A percentile compares a stretch with the other conserved stretches of the same genome.
Evolutionary conservation across 35 echinoderm and acorn worm species (phyloP).

Genomic region (Holothuria glaberrima): DNA sequence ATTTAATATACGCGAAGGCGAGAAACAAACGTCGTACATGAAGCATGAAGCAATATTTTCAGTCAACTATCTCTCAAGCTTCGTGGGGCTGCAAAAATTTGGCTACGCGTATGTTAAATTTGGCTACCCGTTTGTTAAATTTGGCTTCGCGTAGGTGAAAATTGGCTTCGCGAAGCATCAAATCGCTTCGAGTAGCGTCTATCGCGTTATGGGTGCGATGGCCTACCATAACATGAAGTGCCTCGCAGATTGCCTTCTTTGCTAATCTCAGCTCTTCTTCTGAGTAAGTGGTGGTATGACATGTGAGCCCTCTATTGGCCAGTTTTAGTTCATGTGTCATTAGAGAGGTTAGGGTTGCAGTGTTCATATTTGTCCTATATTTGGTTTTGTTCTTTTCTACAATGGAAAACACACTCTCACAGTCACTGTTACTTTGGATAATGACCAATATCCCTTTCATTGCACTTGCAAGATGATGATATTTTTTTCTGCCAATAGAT

Average conservation of each 20-base stretch:
- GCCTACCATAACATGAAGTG: no score
- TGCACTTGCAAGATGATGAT: not conserved
- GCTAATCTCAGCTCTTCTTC: not conserved
- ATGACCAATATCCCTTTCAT: slow-evolving; percentile 44
- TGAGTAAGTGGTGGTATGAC: not conserved
- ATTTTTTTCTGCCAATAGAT: slow-evolving; percentile 1
- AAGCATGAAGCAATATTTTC: no score
- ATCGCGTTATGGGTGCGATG: no score
- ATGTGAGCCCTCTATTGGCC: not conserved
- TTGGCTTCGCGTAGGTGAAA: no score
- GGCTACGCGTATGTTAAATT: no score
- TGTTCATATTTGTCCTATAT: slow-evolving; percentile 14
- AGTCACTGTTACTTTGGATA: slow-evolving; percentile 57
- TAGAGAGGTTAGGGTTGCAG: slow-evolving; percentile 15
- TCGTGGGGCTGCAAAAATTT: no score
- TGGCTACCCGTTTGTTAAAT: no score
- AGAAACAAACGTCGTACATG: no score
- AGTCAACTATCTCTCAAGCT: no score
- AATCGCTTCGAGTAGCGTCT: no score
- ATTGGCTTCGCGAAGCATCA: no score
- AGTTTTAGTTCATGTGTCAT: not conserved
- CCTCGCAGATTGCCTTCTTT: not conserved
- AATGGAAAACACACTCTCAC: slow-evolving; percentile 52
- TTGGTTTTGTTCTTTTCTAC: slow-evolving; percentile 62
- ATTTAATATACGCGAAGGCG: no score